A percentile compares a stretch with the other conserved stretches of the same genome.
Evolutionary conservation across 1,140 invertebrate species (phyloP).

Genomic region (Drosophila paulistorum): DNA sequence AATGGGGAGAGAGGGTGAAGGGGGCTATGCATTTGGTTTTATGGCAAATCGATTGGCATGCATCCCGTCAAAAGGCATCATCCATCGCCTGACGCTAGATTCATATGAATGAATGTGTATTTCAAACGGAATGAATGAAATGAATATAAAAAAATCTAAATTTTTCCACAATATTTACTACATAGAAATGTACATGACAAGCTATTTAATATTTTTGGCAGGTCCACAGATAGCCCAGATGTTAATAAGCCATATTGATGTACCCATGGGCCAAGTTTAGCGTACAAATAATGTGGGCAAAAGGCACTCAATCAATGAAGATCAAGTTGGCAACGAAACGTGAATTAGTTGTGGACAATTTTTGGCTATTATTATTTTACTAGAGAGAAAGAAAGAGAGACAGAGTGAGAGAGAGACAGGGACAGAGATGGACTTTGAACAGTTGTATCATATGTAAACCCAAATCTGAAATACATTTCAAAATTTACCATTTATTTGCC

Average conservation of each 20-base stretch:
- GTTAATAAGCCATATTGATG: slow-evolving; percentile 13
- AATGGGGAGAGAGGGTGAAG: not conserved
- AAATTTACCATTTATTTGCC: not conserved
- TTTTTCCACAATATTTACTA: not conserved
- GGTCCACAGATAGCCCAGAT: slow-evolving; percentile 3
- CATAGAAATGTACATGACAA: too few species aligned
- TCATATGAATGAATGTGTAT: slow-evolving; percentile 4
- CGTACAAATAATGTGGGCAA: slow-evolving; percentile 18
- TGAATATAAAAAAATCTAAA: slow-evolving; percentile 33
- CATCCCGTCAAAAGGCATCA: slow-evolving; percentile 20
- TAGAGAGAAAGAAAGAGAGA: too few species aligned
- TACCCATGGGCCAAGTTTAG: slow-evolving; percentile 25
- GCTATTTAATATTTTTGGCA: slow-evolving; percentile 40
- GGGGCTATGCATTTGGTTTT: not conserved
- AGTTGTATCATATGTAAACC: too few species aligned
- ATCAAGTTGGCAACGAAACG: not conserved
- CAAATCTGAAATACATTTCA: not conserved
- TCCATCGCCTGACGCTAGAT: not conserved
- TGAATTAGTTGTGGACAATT: not conserved
- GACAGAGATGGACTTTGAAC: slow-evolving; percentile 1
- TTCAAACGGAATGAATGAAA: slow-evolving; percentile 43
- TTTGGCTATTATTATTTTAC: not conserved
- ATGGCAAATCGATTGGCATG: slow-evolving; percentile 50
- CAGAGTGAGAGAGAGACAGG: not conserved
- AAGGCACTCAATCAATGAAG: slow-evolving; percentile 17